phyloP scores from a whole-genome alignment of 2,113 vertebrate genomes.

The Pavo muticus region DNA sequence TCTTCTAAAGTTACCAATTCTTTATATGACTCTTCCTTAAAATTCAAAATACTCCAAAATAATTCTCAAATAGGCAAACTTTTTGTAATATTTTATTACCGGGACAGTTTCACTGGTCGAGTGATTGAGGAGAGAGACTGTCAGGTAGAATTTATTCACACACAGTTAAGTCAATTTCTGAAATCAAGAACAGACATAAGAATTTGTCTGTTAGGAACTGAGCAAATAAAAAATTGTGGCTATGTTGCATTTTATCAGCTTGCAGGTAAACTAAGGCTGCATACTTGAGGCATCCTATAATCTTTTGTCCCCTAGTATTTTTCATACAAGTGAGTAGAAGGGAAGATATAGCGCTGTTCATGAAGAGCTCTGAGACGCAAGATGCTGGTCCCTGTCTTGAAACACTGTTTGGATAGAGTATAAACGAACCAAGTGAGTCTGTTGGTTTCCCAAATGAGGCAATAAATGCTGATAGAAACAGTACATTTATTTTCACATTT shows the following conservation, averaged over 20 bases:
- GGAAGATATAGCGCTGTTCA: not conserved
- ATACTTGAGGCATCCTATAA: not conserved
- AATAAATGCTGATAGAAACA: conserved; percentile 49
- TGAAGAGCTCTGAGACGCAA: not conserved
- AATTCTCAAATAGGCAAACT: not conserved
- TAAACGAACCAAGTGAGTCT: conserved; percentile 34
- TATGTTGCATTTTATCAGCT: not conserved
- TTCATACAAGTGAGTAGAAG: not conserved
- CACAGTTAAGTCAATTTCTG: conserved; percentile 54
- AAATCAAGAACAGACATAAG: conserved; percentile 53
- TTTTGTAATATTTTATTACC: conserved; percentile 57
- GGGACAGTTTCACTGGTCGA: conserved; percentile 45
- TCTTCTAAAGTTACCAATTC: not conserved
- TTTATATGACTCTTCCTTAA: not conserved
- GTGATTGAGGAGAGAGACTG: conserved; percentile 59
- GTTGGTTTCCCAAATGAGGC: conserved; percentile 40
- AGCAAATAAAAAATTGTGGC: not conserved
- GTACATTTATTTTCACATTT: conserved; percentile 64
- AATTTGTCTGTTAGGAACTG: not conserved
- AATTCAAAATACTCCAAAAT: not conserved
- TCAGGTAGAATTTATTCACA: conserved; percentile 67
- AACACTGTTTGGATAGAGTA: conserved; percentile 12
- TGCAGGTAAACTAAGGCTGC: not conserved
- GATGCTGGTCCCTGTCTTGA: not conserved
- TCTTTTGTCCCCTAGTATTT: not conserved